Conservation (phyloP, 2,797 vertebrate species). For the Myotis pilosus region DNA sequence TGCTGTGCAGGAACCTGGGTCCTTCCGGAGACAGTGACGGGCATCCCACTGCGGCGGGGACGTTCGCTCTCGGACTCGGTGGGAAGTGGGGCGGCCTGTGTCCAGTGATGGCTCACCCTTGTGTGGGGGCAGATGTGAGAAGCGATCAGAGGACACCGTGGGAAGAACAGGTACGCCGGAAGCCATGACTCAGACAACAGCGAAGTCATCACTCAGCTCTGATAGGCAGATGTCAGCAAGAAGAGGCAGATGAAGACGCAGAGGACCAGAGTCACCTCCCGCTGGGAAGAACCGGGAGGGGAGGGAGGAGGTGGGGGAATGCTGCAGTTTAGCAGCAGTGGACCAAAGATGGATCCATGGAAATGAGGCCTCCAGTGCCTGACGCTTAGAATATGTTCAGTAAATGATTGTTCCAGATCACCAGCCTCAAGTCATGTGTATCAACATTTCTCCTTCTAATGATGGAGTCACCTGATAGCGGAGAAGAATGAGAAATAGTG, state of each 20-base stretch:
- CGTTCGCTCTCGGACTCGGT: not conserved
- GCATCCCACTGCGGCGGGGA: not conserved
- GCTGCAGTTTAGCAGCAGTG: not conserved
- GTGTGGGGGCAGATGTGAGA: constrained; percentile 7
- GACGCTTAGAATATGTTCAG: not conserved
- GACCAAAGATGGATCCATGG: not conserved
- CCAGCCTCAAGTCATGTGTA: not conserved
- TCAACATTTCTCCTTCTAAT: not conserved
- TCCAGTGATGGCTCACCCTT: not conserved
- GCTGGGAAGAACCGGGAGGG: not conserved
- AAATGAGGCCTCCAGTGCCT: not conserved
- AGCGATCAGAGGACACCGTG: not conserved
- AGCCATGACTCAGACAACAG: constrained; percentile 51
- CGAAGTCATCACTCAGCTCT: not conserved
- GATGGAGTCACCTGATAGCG: not conserved
- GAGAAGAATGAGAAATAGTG: not conserved
- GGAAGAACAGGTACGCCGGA: not conserved
- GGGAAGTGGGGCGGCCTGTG: not conserved
- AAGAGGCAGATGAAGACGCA: not conserved
- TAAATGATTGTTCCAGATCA: not conserved
- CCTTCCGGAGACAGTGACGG: not conserved
- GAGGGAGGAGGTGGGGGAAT: not conserved
- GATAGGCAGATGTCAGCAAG: not conserved
- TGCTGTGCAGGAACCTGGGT: not conserved
- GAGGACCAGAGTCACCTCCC: not conserved